Conservation (phyloP, 2,797 vertebrate species). For the Lindbergichthys nudifrons region DNA sequence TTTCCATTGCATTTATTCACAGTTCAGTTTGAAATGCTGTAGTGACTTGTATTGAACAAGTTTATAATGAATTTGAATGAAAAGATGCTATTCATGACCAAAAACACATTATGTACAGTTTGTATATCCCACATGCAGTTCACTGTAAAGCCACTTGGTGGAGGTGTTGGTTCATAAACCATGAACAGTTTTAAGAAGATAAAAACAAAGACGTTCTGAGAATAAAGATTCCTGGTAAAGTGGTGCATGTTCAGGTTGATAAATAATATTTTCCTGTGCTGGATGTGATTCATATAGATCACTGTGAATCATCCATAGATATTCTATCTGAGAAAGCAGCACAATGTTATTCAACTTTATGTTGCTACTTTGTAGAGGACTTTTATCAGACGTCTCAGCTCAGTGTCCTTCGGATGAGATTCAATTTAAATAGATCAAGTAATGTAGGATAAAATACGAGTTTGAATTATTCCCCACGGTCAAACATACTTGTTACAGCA, state of each 20-base stretch:
- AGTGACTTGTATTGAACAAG: neutral
- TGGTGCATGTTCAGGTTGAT: neutral
- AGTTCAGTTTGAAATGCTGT: neutral
- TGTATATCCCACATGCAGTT: slow-evolving; percentile 6
- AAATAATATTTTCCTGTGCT: neutral
- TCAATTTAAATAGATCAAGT: too few species aligned
- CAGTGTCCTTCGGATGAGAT: too few species aligned
- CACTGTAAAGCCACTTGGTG: slow-evolving; percentile 30
- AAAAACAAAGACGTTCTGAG: neutral
- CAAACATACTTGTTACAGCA: too few species aligned
- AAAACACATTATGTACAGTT: too few species aligned
- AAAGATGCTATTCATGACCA: neutral
- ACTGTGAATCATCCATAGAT: neutral
- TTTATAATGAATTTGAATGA: neutral
- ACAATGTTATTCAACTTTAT: neutral
- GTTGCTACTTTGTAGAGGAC: too few species aligned
- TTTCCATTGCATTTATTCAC: neutral
- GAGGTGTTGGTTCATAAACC: slow-evolving; percentile 23
- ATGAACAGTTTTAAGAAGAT: neutral
- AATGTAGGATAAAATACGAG: too few species aligned
- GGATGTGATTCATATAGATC: too few species aligned
- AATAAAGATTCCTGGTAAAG: too few species aligned
- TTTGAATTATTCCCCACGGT: too few species aligned
- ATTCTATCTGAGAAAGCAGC: neutral
- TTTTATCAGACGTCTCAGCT: too few species aligned